phyloP scores from a whole-genome alignment of 2,113 vertebrate genomes.

The Cricetomys ansorgei region DNA sequence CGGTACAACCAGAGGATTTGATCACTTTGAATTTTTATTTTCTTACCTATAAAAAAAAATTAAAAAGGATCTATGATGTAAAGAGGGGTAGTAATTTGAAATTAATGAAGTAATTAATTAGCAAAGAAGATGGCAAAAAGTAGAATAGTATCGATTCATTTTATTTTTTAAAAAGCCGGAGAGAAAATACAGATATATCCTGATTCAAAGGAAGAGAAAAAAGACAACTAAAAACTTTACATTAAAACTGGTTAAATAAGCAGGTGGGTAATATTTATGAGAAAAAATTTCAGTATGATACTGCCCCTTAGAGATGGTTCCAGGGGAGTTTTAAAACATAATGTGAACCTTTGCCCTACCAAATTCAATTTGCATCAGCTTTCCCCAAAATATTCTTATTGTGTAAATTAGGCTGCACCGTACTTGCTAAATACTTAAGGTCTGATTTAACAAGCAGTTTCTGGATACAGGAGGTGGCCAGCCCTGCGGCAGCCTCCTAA shows the following conservation, averaged over 20 bases:
- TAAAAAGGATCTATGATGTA: background rate
- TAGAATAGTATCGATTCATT: background rate
- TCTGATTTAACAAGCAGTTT: conserved; percentile 59
- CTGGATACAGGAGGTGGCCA: background rate
- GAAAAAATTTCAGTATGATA: conserved; percentile 1
- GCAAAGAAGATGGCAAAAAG: background rate
- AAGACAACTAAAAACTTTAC: background rate
- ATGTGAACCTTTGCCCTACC: background rate
- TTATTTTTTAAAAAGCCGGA: background rate
- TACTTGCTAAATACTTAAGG: conserved; percentile 30
- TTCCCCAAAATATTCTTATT: background rate
- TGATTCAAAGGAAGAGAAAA: background rate
- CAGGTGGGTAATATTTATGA: background rate
- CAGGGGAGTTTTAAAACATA: conserved; percentile 39
- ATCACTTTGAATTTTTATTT: background rate
- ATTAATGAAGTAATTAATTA: background rate
- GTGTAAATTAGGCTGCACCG: conserved; percentile 20
- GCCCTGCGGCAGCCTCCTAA: background rate
- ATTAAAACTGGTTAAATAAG: conserved; percentile 14
- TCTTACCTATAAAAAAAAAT: conserved; percentile 1
- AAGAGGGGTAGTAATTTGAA: background rate
- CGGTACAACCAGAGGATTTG: background rate
- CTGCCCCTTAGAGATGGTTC: background rate
- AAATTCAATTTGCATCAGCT: conserved; percentile 17
- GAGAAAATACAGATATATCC: background rate